Evolutionary conservation across 2,888 invertebrate genomes (phyloP).

Genomic region (Idaea straminata): DNA sequence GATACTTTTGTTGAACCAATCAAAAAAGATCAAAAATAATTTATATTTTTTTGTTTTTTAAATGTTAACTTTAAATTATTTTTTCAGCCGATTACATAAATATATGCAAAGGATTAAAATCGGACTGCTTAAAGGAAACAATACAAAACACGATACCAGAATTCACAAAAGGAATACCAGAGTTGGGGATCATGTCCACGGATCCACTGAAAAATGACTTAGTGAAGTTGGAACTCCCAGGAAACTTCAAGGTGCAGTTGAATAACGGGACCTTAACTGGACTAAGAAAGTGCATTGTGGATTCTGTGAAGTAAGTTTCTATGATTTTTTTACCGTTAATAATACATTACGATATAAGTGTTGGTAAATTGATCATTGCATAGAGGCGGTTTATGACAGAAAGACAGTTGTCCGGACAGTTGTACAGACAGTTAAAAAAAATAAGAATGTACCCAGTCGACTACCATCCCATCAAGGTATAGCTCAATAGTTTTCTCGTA

Average conservation of each 20-base stretch:
- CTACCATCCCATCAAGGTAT: neutral
- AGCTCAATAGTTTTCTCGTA: neutral
- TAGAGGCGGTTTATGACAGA: too few species aligned
- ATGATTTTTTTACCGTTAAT: neutral
- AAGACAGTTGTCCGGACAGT: too few species aligned
- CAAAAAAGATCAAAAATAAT: slow-evolving; percentile 7
- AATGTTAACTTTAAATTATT: neutral
- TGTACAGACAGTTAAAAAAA: too few species aligned
- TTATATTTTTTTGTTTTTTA: slow-evolving; percentile 3
- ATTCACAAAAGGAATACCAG: slow-evolving; percentile 55
- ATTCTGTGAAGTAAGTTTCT: slow-evolving; percentile 46
- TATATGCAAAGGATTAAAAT: slow-evolving; percentile 46
- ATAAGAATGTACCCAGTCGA: too few species aligned
- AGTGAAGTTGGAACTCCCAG: slow-evolving; percentile 46
- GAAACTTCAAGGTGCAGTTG: slow-evolving; percentile 51
- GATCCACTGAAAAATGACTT: slow-evolving; percentile 49
- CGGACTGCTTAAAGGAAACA: slow-evolving; percentile 52
- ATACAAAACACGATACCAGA: slow-evolving; percentile 50
- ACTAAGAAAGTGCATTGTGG: slow-evolving; percentile 54
- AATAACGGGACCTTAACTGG: slow-evolving; percentile 52
- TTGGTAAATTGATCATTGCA: too few species aligned
- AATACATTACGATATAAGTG: too few species aligned
- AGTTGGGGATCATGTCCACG: slow-evolving; percentile 40
- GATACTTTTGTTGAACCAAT: too few species aligned
- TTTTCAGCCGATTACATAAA: slow-evolving; percentile 48